Conservation (phyloP, 1,140 invertebrate species). For the Rhyacophila brunnea region DNA sequence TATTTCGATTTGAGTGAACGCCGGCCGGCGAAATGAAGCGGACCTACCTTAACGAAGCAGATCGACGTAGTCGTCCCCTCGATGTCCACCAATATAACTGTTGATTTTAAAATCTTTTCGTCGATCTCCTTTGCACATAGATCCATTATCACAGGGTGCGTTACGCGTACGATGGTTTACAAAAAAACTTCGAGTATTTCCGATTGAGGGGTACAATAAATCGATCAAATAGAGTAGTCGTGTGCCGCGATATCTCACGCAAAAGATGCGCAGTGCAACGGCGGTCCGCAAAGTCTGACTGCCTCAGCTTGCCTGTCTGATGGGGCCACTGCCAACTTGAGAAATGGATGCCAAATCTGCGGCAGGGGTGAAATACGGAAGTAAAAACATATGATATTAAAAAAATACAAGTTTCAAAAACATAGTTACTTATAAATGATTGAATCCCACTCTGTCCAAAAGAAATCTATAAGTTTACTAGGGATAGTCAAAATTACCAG, state of each 20-base stretch:
- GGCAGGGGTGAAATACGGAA: background rate
- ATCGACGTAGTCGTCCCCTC: constrained; percentile 31
- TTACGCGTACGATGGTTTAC: background rate
- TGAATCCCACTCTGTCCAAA: no score
- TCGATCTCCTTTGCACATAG: constrained; percentile 10
- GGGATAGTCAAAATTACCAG: no score
- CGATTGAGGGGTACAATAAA: background rate
- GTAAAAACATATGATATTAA: background rate
- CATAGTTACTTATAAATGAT: no score
- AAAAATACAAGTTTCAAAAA: no score
- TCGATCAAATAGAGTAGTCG: constrained; percentile 16
- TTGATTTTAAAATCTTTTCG: constrained; percentile 20
- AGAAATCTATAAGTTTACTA: no score
- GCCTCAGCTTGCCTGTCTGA: constrained; percentile 21
- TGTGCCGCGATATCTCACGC: constrained; percentile 7
- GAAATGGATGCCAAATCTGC: background rate
- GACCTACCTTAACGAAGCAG: constrained; percentile 32
- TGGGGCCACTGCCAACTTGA: constrained; percentile 18
- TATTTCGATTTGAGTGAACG: constrained; percentile 2
- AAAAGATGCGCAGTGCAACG: constrained; percentile 13
- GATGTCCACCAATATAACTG: constrained; percentile 24
- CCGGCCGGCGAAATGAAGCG: constrained; percentile 13
- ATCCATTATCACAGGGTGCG: constrained; percentile 8
- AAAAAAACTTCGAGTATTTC: constrained; percentile 5
- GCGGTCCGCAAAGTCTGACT: constrained; percentile 11